Evolutionary conservation across 2,797 vertebrate species (phyloP), one percentile per base, ranked within the genome.

Genomic region (Phrynocephalus vlangalii): DNA sequence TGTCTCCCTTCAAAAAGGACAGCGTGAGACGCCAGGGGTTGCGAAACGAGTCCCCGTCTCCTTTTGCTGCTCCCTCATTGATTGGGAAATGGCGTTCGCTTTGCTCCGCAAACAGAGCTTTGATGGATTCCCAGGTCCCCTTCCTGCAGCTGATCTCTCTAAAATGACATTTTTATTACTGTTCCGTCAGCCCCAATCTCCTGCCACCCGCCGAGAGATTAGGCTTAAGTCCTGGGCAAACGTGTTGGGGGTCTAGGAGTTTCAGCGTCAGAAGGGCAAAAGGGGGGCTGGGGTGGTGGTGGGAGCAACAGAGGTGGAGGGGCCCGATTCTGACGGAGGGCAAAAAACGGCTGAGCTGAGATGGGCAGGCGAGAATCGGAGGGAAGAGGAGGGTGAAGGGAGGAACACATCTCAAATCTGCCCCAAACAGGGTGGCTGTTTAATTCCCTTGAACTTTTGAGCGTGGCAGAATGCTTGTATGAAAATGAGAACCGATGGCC

Each of bases 101-200:
- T 97, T 97, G 93, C 96, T 96, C 96, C 92, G 97, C 97, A 98
- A 98, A 98, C 94, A 98, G 96, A 97, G 97, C 96, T 97, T 98
- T 97, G 97, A 96, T 97, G 97, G 97, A 97, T 97, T 97, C 97
- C 96, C 94, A 94, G 94, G 94, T 95, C 96, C 94, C 38, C 95
- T 95, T 96, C 96, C 96, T 94, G 93, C 96, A 97, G 97, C 98
- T 98, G 97, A 97, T 95, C 96, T 98, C 94, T 95, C 98, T 98
- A 99, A 99, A 99, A 99, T 99, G 98, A 99, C 98, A 98, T 99
- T 99, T 99, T 99, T 99, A 99, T 99, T 99, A 99, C 98, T 98
- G 98, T 99, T 99, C 52, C 98, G 98, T 99, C 99, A 99, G 44
- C 97, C 98, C 97, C 97, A 96, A 96, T 98, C 98, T 98, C 98